Evolutionary conservation across 2,797 vertebrate genomes (phyloP).

Genomic region (Onychomys torridus): DNA sequence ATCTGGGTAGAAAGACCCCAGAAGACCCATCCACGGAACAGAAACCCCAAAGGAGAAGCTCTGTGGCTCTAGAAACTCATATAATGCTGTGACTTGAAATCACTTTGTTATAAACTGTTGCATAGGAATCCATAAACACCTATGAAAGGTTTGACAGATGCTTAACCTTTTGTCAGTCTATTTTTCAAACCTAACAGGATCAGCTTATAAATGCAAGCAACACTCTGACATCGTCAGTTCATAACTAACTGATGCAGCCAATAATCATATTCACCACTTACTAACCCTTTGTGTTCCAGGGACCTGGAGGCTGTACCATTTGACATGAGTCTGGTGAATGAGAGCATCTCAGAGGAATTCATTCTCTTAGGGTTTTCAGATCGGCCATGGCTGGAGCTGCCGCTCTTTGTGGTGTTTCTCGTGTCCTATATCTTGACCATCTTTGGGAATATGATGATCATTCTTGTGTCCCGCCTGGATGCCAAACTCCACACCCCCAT

Average conservation of each 20-base stretch:
- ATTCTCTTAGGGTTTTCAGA: slow-evolving; percentile 70
- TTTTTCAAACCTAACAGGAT: not conserved
- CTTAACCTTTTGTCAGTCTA: not conserved
- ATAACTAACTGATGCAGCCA: not conserved
- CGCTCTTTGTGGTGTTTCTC: slow-evolving; percentile 56
- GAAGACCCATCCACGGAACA: not conserved
- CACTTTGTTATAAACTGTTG: not conserved
- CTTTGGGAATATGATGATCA: slow-evolving; percentile 73
- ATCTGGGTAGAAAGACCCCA: not conserved
- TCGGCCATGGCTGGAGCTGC: slow-evolving; percentile 64
- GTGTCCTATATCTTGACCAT: slow-evolving; percentile 76
- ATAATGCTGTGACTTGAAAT: not conserved
- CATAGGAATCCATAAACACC: not conserved
- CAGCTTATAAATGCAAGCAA: too few species aligned
- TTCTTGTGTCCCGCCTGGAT: slow-evolving; percentile 71
- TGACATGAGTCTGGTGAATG: slow-evolving; percentile 28
- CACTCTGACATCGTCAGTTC: not conserved
- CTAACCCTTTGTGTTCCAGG: not conserved
- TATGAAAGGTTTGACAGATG: not conserved
- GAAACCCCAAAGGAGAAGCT: not conserved
- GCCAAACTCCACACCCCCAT: slow-evolving; percentile 77
- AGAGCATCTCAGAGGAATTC: slow-evolving; percentile 24
- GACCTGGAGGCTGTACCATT: not conserved
- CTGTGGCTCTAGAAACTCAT: not conserved
- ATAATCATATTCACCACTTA: not conserved